Evolutionary conservation across 1,140 invertebrate species (phyloP), one percentile per base, ranked within the genome.

Genomic region (Drosophila fuyamai): DNA sequence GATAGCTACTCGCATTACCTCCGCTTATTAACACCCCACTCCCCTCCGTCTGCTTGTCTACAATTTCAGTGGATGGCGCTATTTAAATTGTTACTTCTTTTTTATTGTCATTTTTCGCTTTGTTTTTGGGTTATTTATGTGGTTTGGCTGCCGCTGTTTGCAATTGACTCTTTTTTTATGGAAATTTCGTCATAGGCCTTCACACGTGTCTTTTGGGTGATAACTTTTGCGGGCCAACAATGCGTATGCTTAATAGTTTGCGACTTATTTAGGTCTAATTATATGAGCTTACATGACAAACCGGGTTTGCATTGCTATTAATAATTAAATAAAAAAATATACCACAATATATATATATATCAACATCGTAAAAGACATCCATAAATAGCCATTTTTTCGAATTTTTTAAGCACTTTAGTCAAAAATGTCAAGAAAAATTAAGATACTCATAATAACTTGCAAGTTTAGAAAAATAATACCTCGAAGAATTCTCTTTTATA

Each of bases 231-330:
- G 41, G 61, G 61, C 54, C 74, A 67, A 67, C 73, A 55, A 48
- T 67, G 73, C 74, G 73, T 76, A 76, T 76, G 61, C 60, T 67
- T 76, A 76, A 76, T 60, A 55, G 38, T 36, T 48, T 50, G 43
- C 18, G 29, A 66, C 60, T 57, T 75, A 40, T 41, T 50, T 23
- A 23, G 32, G 72, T 38, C n/a, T 27, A 32, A 53, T 14, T 5
- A 7, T 29, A 27, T 43, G 27, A 14, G 2, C 27, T 7, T 14
- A 8, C n/a, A 13, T 47, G 10, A 23, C 18, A 23, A 23, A 46
- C 23, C 0, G 3, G 23, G 23, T 23, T 23, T 23, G 23, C 23
- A 23, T 23, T 23, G 23, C 23, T 23, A 4, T 23, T 23, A 46
- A 12, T 2, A 4, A 46, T 6, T 6, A 5, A 12, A 6, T 23